phyloP scores from a whole-genome alignment of 1,140 invertebrate genomes.

The Centruroides sculpturatus region DNA sequence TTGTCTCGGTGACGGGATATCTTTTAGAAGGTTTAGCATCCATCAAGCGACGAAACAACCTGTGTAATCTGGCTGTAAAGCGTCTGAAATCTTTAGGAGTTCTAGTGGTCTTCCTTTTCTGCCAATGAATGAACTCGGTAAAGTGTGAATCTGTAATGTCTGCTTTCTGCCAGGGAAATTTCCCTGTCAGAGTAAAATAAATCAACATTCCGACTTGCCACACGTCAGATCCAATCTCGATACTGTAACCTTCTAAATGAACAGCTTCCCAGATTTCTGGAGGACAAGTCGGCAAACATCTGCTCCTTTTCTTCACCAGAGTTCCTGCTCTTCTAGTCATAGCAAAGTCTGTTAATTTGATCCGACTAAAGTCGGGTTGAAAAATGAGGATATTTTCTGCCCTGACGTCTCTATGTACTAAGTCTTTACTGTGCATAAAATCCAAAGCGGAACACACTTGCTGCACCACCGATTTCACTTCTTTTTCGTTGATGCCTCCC shows the following conservation, averaged over 20 bases:
- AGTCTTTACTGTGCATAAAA: constrained; percentile 75
- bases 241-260: constrained; percentile 59
- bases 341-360: constrained; percentile 93
- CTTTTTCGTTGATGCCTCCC: constrained; percentile 28
- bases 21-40: constrained; percentile 58
- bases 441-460: constrained; percentile 77
- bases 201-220: constrained; percentile 93
- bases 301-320: constrained; percentile 40
- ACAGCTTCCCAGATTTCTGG: constrained; percentile 77
- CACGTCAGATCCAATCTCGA: constrained; percentile 72
- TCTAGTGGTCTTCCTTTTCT: constrained; percentile 51
- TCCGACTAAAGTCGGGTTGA: constrained; percentile 31
- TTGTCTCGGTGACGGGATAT: constrained; percentile 51
- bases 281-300: constrained; percentile 35
- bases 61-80: constrained; percentile 45
- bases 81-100: constrained; percentile 44
- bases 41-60: constrained; percentile 53
- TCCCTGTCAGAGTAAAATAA: constrained; percentile 82
- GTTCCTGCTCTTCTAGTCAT: constrained; percentile 54
- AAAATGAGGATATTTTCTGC: constrained; percentile 32
- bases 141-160: constrained; percentile 38
- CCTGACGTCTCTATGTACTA: constrained; percentile 73
- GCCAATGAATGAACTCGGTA: constrained; percentile 50
- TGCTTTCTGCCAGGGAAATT: constrained; percentile 91
- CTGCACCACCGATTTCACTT: constrained; percentile 29